Evolutionary conservation across 2,888 invertebrate genomes (phyloP), one percentile per base, ranked within the genome.

Genomic region (Lucinisca nassula): DNA sequence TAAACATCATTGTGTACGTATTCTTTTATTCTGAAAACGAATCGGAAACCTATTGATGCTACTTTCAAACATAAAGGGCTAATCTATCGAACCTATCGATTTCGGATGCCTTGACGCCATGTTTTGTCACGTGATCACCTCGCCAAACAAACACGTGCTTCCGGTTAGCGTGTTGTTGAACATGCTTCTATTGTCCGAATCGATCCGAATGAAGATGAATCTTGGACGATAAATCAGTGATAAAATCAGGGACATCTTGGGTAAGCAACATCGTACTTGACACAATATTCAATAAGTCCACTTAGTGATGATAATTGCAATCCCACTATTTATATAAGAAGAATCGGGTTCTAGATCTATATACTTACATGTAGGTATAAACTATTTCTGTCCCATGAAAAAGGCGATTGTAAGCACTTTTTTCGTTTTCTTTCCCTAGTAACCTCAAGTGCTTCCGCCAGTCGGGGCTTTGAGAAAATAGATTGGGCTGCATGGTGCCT

Each of bases 101-200:
- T 76, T 77, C 83, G 51, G 58, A 87, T 84, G 87, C 90, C 82
- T 76, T 67, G 61, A 27, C 83, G 85, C 87, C 82, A 79, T 87
- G 79, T 87, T 85, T 61, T 74, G 21, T 88, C 90, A 90, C 90
- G 85, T 90, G 90, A 90, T 83, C 87, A 85, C 82, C 67, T 80
- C 85, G 84, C 85, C 61, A 84, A 84, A 90, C 90, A 90, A 90
- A 90, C 87, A 90, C 87, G 85, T 87, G 85, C 70, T 85, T 90
- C 90, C 90, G 90, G 90, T 90, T 84, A 82, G 81, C 81, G 87
- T 85, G 85, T 90, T 87, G 87, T 82, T 84, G 77, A 61, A 87
- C 87, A 87, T 85, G 78, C 70, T 67, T 58, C 58, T 61, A 72
- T 86, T 89, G 85, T 86, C 61, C 45, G 17, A n/a, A 90, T 87